A percentile compares a stretch with the other conserved stretches of the same genome.
phyloP scores from a whole-genome alignment of 2,113 vertebrate genomes.

The Pelecanoides urinatrix region DNA sequence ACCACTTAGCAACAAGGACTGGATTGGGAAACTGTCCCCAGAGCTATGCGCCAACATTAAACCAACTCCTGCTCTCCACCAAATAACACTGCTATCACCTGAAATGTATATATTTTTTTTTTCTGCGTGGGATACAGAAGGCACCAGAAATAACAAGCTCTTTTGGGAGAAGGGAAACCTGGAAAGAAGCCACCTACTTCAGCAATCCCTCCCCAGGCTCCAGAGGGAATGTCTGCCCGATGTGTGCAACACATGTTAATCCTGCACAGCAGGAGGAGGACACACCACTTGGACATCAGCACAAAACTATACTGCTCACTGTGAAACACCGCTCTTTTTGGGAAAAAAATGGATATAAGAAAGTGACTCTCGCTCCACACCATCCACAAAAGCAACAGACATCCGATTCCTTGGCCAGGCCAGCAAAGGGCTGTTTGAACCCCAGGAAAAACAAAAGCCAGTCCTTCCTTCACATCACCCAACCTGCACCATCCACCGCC shows the following conservation, averaged over 20 bases:
- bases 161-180: neutral
- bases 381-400: neutral
- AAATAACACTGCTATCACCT: neutral
- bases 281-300: neutral
- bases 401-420: neutral
- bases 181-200: neutral
- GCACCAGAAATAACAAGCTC: constrained; percentile 22
- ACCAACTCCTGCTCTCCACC: constrained; percentile 8
- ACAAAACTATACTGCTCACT: neutral
- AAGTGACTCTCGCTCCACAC: neutral
- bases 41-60: neutral
- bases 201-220: neutral
- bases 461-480: neutral
- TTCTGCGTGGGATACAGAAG: neutral
- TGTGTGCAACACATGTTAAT: neutral
- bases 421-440: neutral
- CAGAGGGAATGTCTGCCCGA: neutral
- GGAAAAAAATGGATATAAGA: neutral
- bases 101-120: neutral
- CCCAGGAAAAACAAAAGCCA: neutral
- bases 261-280: neutral
- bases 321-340: neutral
- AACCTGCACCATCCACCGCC: neutral
- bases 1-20: neutral
- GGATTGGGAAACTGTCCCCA: neutral